A percentile compares a stretch with the other conserved stretches of the same genome.
phyloP scores from a whole-genome alignment of 2,888 invertebrate species.

The Chrysolina haemoptera region DNA sequence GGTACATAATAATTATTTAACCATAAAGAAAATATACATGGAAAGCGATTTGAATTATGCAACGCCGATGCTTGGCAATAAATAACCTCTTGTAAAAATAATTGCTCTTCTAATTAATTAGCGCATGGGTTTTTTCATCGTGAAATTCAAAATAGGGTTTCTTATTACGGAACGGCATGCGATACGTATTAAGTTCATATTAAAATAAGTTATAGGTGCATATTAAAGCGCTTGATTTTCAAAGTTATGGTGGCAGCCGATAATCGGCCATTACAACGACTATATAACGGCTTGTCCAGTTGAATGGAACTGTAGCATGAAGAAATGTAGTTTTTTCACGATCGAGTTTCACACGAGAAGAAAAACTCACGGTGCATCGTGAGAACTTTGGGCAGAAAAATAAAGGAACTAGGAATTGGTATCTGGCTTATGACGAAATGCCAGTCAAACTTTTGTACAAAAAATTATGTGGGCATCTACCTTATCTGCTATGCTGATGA shows the following conservation, averaged over 20 bases:
- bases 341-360: too few relatives aligned
- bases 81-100: constrained; percentile 41
- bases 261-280: background rate
- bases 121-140: constrained; percentile 35
- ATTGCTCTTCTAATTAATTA: constrained; percentile 45
- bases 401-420: too few relatives aligned
- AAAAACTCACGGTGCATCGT: too few relatives aligned
- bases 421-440: too few relatives aligned
- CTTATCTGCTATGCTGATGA: too few relatives aligned
- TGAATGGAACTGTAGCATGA: background rate
- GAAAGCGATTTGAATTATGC: constrained; percentile 41
- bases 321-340: background rate
- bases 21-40: constrained; percentile 49
- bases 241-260: background rate
- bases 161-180: constrained; percentile 55
- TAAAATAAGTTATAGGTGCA: constrained; percentile 52
- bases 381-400: too few relatives aligned
- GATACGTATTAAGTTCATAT: constrained; percentile 54
- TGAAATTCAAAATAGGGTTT: constrained; percentile 51
- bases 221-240: constrained; percentile 38
- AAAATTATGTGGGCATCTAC: too few relatives aligned
- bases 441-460: too few relatives aligned
- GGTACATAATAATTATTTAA: constrained; percentile 46
- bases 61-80: constrained; percentile 34
- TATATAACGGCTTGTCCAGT: background rate